A percentile compares a stretch with the other conserved stretches of the same genome.
These are phyloP conservation scores for Dendrocopos noguchii DNA, from an alignment of 2,113 vertebrate genomes.

Conservation along the genomic window DNA sequence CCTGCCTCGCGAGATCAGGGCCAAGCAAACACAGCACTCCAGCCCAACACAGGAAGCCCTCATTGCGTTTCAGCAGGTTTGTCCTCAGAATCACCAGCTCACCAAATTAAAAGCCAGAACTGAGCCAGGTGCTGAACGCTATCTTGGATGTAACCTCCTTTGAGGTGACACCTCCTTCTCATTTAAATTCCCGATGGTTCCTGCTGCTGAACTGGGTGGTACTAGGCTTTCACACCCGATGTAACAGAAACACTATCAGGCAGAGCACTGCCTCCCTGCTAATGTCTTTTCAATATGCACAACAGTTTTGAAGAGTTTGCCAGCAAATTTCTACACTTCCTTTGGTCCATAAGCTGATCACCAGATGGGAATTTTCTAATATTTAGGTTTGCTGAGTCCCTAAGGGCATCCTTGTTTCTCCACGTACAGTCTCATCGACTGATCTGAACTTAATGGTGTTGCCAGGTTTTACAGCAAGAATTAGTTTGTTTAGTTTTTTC, in stretches of 20 bases:
- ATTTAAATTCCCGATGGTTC: not conserved
- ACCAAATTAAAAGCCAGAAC: not conserved
- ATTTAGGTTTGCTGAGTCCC: slow-evolving; percentile 21
- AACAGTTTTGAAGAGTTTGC: slow-evolving; percentile 62
- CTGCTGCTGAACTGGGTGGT: not conserved
- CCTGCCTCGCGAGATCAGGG: not conserved
- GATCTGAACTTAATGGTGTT: slow-evolving; percentile 19
- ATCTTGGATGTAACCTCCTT: not conserved
- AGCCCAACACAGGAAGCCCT: not conserved
- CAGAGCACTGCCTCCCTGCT: not conserved
- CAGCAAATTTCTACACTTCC: slow-evolving; percentile 62
- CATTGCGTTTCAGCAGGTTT: not conserved
- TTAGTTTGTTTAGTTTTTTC: not conserved
- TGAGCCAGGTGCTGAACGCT: not conserved
- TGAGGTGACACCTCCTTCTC: not conserved
- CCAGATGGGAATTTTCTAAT: slow-evolving; percentile 60
- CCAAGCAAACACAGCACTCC: not conserved
- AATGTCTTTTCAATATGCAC: slow-evolving; percentile 38
- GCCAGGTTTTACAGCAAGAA: slow-evolving; percentile 34
- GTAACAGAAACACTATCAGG: not conserved
- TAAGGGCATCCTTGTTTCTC: slow-evolving; percentile 22
- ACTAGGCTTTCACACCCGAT: slow-evolving; percentile 20
- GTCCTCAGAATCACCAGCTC: not conserved
- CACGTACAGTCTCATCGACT: not conserved
- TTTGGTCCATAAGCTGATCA: slow-evolving; percentile 54